Percentiles rank a stretch among this genome's conserved stretches.
Evolutionary conservation across 2,797 vertebrate genomes (phyloP).

Genomic region (Prionace glauca): DNA sequence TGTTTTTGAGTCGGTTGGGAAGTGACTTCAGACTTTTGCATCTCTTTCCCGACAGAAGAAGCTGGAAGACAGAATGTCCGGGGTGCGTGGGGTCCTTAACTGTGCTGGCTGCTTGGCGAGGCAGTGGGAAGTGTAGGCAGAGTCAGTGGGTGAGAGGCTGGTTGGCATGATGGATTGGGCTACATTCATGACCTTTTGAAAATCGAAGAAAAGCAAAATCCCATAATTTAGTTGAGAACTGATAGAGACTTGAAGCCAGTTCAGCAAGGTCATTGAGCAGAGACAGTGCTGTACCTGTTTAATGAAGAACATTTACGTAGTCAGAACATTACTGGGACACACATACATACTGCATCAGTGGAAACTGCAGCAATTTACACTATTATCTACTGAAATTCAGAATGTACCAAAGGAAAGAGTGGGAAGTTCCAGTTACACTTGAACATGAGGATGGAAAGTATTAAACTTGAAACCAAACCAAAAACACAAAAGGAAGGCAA

Average conservation of each 20-base stretch:
- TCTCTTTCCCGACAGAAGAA: too few species aligned
- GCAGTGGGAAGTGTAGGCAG: too few species aligned
- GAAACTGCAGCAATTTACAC: background rate
- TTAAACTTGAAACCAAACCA: constrained; percentile 5
- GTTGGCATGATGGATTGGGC: too few species aligned
- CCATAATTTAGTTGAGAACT: background rate
- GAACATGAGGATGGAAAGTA: background rate
- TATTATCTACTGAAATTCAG: background rate
- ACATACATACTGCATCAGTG: background rate
- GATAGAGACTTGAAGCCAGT: background rate
- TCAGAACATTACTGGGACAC: background rate
- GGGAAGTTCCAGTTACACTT: background rate
- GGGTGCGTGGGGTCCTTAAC: too few species aligned
- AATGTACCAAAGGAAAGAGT: background rate
- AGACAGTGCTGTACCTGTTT: background rate
- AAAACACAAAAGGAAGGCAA: background rate
- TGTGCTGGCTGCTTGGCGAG: too few species aligned
- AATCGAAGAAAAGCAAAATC: background rate
- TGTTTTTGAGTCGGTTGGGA: too few species aligned
- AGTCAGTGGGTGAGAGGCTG: too few species aligned
- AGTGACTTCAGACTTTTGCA: too few species aligned
- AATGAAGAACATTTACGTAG: background rate
- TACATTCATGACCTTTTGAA: too few species aligned
- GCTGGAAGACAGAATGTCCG: too few species aligned
- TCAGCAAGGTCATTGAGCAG: background rate